Evolutionary conservation across 30 jellyfish, hydroid and myxozoan species (phyloP).

Genomic region (Hydra vulgaris): DNA sequence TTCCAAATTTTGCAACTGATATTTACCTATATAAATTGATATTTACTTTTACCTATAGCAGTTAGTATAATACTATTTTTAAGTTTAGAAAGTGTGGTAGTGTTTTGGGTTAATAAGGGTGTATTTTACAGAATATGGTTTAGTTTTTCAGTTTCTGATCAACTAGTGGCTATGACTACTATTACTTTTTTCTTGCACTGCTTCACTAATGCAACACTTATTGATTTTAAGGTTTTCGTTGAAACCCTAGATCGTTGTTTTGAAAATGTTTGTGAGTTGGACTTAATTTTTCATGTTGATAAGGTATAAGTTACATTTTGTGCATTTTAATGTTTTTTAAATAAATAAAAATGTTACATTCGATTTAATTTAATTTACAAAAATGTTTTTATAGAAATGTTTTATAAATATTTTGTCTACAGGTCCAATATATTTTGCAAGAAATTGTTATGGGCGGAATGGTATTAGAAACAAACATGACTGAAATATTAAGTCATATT

Average conservation of each 20-base stretch:
- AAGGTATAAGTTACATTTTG: constrained; percentile 37
- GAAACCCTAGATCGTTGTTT: constrained; percentile 90
- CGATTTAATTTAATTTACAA: too few relatives aligned
- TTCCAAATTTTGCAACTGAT: too few relatives aligned
- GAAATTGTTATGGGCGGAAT: constrained; percentile 97
- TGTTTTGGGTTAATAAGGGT: too few relatives aligned
- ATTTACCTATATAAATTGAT: too few relatives aligned
- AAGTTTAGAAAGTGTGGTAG: too few relatives aligned
- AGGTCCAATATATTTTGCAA: constrained; percentile 78
- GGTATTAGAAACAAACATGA: constrained; percentile 93
- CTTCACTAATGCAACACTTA: background rate
- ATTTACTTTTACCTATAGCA: too few relatives aligned
- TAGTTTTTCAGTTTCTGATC: too few relatives aligned
- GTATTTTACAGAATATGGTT: too few relatives aligned
- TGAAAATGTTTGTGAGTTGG: constrained; percentile 96
- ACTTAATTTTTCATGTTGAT: constrained; percentile 84
- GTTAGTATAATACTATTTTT: too few relatives aligned
- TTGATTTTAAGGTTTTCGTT: constrained; percentile 56
- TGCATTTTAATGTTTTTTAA: background rate
- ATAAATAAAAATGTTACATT: too few relatives aligned
- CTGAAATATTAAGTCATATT: constrained; percentile 73
- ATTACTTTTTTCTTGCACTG: background rate
- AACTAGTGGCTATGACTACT: too few relatives aligned
- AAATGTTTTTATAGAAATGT: too few relatives aligned
- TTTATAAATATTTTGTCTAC: background rate